Base-by-base conservation (phyloP, 2,888 invertebrate genomes). In the Hoplodrina ambigua region DNA sequence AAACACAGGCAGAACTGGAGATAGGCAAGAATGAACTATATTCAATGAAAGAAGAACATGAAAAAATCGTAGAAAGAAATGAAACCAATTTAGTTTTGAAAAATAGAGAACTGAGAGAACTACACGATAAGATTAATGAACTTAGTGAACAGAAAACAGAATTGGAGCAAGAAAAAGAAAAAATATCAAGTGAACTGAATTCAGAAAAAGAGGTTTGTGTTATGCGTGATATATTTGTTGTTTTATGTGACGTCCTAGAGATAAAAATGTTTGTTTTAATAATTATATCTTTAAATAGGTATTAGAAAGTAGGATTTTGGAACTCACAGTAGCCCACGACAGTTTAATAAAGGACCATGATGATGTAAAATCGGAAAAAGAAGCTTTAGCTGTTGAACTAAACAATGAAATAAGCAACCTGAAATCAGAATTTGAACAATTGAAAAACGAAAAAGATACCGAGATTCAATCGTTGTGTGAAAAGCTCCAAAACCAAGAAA, bases 121-220 rank as follows among this genome's bases (percentile, higher is more conserved):
- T 94, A 33, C 86, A 91, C 56, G 85, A 89, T n/a, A 86, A 90
- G 86, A 85, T 92, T 33, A 86, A 86, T 8, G 80, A 86, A 72
- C 67, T 93, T 20, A 85, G 77, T 64, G 65, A 78, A 66, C 80
- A 88, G 58, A 90, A 87, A 46, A 63, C 64, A 41, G 75, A 84
- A 41, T 75, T 91, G 57, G 72, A 81, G 50, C 69, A 61, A 64
- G 89, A 91, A 73, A 91, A 87, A 71, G 85, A 88, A 46, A 86
- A 82, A 70, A 56, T 87, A n/a, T 78, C 77, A 33, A 83, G 76
- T 33, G 83, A 91, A 71, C 80, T 88, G 55, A 72, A 70, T 30
- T 66, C 79, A 74, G 87, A 93, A 76, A 93, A 91, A 86, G 88
- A 94, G 94, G 95, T 95, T 91, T 83, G 94, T 93, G 78, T 75